Base-by-base conservation (phyloP, 1,140 invertebrate species). In the Bombus huntii region DNA sequence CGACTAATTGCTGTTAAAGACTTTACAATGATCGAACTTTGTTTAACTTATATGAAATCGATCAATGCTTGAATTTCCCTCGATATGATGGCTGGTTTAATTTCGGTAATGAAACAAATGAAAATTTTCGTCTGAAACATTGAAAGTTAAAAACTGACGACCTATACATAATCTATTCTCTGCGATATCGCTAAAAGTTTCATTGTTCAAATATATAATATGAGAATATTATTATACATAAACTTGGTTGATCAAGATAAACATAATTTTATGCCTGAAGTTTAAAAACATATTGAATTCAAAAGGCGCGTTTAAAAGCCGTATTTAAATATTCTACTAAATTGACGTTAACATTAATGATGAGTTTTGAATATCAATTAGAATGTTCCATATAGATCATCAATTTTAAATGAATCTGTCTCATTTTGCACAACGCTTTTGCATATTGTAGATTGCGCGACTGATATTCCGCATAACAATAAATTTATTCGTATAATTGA, bases 401-500 rank as follows among this genome's bases (percentile, higher is more conserved):
- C 39, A 39, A 82, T 74, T 82, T 65, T 82, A 34, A 74, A 74
- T 22, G 57, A 62, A 74, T 74, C 65, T 65, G 12, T 37, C n/a
- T 74, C 53, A 44, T 59, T 73, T 73, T 53, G 3, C 10, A 15
- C 15, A 62, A 74, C 47, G 39, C 39, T 82, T 62, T 82, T 74
- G 71, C 71, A 82, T 73, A 72, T 72, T 73, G 53, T 39, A 73
- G 66, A 71, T 71, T 3, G 28, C 3, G 12, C 39, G 4, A 13
- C 66, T 15, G 79, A 81, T 81, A 81, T 57, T 59, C 1, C 70
- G 28, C 18, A 6, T 3, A 42, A 73, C 70, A 31, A 81, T 81
- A 73, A 73, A 81, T 81, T 81, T 39, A 44, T 37, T 65, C n/a
- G 22, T 62, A 47, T 74, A 82, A 82, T 47, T 74, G 37, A 42